A percentile compares a stretch with the other conserved stretches of the same genome.
phyloP scores from a whole-genome alignment of 2,113 vertebrate genomes.

The Alaudala cheleensis region DNA sequence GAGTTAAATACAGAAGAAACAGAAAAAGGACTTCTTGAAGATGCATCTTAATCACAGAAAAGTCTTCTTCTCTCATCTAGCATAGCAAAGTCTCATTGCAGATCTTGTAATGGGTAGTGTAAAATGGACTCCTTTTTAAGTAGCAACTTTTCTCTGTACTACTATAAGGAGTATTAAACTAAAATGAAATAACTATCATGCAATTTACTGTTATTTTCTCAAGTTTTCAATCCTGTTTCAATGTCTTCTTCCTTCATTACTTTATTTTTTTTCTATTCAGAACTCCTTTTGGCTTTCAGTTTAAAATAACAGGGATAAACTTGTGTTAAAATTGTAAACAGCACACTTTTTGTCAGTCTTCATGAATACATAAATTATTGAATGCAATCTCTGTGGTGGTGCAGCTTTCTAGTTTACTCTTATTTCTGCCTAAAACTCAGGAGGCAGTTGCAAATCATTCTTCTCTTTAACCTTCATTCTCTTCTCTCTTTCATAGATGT shows the following conservation, averaged over 20 bases:
- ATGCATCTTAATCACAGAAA: not conserved
- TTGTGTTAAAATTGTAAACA: not conserved
- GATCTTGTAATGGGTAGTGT: not conserved
- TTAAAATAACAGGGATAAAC: not conserved
- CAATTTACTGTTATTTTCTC: not conserved
- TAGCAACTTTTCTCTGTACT: not conserved
- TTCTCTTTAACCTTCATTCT: not conserved
- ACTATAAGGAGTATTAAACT: not conserved
- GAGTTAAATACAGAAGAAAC: not conserved
- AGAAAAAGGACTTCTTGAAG: not conserved
- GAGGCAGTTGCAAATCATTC: not conserved
- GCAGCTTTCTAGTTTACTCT: not conserved
- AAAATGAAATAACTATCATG: not conserved
- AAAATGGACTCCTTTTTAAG: not conserved
- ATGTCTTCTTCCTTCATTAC: not conserved
- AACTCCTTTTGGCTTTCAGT: not conserved
- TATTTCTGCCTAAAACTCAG: not conserved
- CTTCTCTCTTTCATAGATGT: not conserved
- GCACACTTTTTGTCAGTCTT: not conserved
- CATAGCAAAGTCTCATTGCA: not conserved
- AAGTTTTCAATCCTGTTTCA: not conserved
- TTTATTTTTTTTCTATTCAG: not conserved
- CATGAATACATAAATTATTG: not conserved
- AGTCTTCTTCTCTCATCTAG: not conserved
- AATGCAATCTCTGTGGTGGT: not conserved